phyloP scores from a whole-genome alignment of 2,113 vertebrate genomes.

The Pseudorasbora parva region DNA sequence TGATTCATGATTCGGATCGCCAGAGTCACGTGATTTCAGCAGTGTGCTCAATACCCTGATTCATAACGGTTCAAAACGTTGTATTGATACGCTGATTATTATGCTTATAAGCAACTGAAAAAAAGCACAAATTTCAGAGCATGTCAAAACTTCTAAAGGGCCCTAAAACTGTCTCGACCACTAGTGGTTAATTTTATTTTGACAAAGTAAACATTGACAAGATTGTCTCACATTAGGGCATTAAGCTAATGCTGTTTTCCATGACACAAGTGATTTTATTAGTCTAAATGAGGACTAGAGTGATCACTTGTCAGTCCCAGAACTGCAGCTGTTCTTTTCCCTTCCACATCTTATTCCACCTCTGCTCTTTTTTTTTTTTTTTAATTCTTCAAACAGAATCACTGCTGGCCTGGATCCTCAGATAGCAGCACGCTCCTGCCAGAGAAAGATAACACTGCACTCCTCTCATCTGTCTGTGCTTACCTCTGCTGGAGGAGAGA shows the following conservation, averaged over 20 bases:
- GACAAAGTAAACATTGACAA: too few species aligned
- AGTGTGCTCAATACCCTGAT: too few species aligned
- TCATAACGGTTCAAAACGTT: too few species aligned
- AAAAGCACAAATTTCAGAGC: too few species aligned
- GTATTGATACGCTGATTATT: too few species aligned
- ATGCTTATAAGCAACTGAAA: too few species aligned
- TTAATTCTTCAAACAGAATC: conserved; percentile 14
- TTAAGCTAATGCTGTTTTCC: not conserved
- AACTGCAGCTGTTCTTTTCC: conserved; percentile 16
- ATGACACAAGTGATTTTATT: not conserved
- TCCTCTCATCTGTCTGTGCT: conserved; percentile 22
- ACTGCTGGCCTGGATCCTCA: conserved; percentile 9
- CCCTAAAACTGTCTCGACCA: too few species aligned
- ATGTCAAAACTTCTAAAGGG: too few species aligned
- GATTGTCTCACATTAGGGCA: not conserved
- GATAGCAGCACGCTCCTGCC: conserved; percentile 17
- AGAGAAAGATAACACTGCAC: conserved; percentile 24
- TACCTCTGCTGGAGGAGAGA: not conserved
- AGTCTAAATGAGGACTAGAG: not conserved
- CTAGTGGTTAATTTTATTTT: too few species aligned
- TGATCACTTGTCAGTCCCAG: not conserved
- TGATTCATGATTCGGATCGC: too few species aligned
- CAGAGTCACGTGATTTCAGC: too few species aligned
- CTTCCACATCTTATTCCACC: conserved; percentile 41
- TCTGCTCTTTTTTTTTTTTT: conserved; percentile 5